These are phyloP conservation scores for Equus quagga DNA, from an alignment of 2,113 vertebrate species.

Conservation along the genomic window DNA sequence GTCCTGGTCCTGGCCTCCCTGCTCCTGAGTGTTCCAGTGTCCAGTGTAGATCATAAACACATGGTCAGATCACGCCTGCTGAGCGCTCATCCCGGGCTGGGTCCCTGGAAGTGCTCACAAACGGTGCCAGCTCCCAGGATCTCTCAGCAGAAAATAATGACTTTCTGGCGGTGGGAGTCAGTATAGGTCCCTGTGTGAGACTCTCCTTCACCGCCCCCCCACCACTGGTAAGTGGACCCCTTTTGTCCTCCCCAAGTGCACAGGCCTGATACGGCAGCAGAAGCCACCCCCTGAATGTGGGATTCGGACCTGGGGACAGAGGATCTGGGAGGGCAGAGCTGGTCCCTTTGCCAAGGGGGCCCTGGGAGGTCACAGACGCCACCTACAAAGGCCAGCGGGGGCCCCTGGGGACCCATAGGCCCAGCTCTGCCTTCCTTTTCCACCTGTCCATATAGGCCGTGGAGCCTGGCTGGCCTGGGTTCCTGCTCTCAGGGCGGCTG, in stretches of 20 bases:
- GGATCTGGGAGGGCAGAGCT: background rate
- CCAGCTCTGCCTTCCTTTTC: background rate
- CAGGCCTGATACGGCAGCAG: background rate
- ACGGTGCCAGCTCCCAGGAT: fast-evolving
- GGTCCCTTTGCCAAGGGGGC: background rate
- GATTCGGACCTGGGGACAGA: background rate
- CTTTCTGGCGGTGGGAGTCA: background rate
- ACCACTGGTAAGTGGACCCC: background rate
- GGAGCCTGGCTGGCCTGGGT: background rate
- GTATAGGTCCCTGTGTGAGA: background rate
- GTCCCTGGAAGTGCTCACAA: background rate
- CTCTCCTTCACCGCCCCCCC: background rate
- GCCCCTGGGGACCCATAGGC: background rate
- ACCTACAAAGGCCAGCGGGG: background rate
- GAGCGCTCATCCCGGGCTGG: background rate
- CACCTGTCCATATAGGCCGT: background rate
- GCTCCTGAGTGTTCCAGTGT: background rate
- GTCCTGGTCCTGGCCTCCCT: background rate
- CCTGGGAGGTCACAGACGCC: background rate
- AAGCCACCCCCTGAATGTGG: background rate
- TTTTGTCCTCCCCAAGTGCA: background rate
- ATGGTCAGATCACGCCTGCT: too few relatives aligned
- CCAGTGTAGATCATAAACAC: fast-evolving
- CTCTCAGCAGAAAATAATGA: background rate
- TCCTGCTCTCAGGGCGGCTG: background rate